These are phyloP conservation scores for Rousettus leschenaultii DNA, from an alignment of 2,113 vertebrate genomes.

Conservation along the genomic window DNA sequence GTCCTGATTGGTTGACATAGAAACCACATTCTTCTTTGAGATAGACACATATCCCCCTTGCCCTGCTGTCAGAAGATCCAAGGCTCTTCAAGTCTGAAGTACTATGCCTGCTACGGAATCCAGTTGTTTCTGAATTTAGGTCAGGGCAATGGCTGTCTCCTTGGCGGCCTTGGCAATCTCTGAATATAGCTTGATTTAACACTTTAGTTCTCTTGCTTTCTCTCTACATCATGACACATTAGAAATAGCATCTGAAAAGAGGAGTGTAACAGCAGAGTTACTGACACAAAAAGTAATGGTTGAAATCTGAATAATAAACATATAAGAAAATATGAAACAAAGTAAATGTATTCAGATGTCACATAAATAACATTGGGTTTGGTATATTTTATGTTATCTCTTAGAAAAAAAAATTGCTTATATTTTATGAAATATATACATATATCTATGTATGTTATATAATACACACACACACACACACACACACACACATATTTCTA, in stretches of 20 bases:
- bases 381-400: not conserved
- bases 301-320: not conserved
- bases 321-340: not conserved
- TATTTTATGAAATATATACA: not conserved
- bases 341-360: not conserved
- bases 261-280: not conserved
- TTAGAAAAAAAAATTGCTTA: not conserved
- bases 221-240: not conserved
- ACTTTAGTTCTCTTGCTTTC: too few species aligned
- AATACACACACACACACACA: too few species aligned
- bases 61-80: too few species aligned
- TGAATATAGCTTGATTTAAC: too few species aligned
- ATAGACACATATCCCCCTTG: too few species aligned
- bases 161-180: too few species aligned
- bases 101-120: too few species aligned
- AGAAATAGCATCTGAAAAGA: not conserved
- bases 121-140: too few species aligned
- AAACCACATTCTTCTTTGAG: too few species aligned
- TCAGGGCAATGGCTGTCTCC: too few species aligned
- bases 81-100: too few species aligned
- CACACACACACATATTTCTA: not conserved
- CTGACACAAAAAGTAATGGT: not conserved
- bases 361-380: not conserved
- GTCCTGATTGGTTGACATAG: too few species aligned
- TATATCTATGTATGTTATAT: not conserved